These are phyloP conservation scores for Drosophila kohkoa DNA, from an alignment of 1,140 invertebrate species.

Conservation along the genomic window DNA sequence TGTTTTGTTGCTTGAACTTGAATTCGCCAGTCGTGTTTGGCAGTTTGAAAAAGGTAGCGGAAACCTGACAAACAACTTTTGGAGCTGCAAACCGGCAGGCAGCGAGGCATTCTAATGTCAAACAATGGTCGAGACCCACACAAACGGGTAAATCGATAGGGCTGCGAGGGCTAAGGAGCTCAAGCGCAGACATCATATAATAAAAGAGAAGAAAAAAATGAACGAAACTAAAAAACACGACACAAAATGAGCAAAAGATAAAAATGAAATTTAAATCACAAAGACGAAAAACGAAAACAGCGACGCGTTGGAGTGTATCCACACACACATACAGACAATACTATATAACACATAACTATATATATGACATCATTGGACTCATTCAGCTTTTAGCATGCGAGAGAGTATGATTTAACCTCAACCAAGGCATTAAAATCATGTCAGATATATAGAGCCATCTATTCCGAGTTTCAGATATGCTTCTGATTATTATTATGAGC, in stretches of 20 bases:
- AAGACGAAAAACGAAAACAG: slow-evolving; percentile 45
- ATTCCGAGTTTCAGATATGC: slow-evolving; percentile 24
- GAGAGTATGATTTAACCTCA: slow-evolving; percentile 8
- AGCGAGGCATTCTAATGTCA: slow-evolving; percentile 71
- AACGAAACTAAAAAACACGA: slow-evolving; percentile 30
- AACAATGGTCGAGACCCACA: slow-evolving; percentile 59
- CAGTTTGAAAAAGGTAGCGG: slow-evolving; percentile 11
- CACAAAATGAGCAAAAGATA: slow-evolving; percentile 26
- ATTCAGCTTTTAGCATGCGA: slow-evolving; percentile 37
- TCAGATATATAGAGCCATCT: slow-evolving; percentile 13
- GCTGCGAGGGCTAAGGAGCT: slow-evolving; percentile 9
- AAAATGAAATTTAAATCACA: slow-evolving; percentile 70
- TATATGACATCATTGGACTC: slow-evolving; percentile 73
- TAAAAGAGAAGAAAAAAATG: slow-evolving; percentile 1
- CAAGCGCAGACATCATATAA: slow-evolving; percentile 28
- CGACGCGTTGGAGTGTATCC: slow-evolving; percentile 70
- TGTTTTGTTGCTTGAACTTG: slow-evolving; percentile 66
- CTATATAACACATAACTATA: background rate
- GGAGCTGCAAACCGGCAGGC: slow-evolving; percentile 56
- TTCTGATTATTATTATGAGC: slow-evolving; percentile 45
- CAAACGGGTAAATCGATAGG: slow-evolving; percentile 32
- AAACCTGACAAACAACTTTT: slow-evolving; percentile 76
- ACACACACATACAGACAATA: background rate
- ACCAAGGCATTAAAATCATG: slow-evolving; percentile 34
- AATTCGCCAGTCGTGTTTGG: slow-evolving; percentile 51